Evolutionary conservation across 2,888 invertebrate genomes (phyloP).

Genomic region (Thymelicus sylvestris): DNA sequence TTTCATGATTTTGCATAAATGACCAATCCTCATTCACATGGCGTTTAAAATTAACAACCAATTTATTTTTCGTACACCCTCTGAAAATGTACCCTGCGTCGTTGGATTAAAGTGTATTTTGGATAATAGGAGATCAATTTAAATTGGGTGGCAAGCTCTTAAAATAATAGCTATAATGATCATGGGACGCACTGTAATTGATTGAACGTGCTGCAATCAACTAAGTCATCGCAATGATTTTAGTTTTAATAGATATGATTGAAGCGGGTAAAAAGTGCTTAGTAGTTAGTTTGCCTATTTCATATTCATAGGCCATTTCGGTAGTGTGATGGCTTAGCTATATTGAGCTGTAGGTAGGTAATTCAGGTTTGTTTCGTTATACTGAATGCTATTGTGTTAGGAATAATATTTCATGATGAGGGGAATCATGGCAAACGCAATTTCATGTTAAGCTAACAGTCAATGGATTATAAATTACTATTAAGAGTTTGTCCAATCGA

Average conservation of each 20-base stretch:
- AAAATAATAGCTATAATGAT: conserved; percentile 44
- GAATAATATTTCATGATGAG: background rate
- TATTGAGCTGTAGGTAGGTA: background rate
- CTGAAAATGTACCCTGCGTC: conserved; percentile 29
- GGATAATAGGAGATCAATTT: conserved; percentile 12
- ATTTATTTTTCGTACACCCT: conserved; percentile 33
- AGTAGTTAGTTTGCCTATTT: conserved; percentile 40
- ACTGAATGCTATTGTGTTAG: background rate
- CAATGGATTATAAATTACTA: too few species aligned
- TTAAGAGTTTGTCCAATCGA: too few species aligned
- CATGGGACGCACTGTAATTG: conserved; percentile 57
- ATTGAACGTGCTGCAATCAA: conserved; percentile 65
- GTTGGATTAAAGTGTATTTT: conserved; percentile 35
- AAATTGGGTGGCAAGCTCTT: conserved; percentile 35
- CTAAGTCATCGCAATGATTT: conserved; percentile 57
- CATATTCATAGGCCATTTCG: conserved; percentile 21
- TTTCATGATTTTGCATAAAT: conserved; percentile 49
- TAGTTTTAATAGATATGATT: conserved; percentile 61
- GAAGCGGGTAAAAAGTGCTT: conserved; percentile 53
- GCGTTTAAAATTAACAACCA: conserved; percentile 48
- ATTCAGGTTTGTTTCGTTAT: background rate
- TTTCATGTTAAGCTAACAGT: background rate
- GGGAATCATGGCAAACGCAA: background rate
- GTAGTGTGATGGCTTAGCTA: background rate
- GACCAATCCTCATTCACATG: conserved; percentile 50